Evolutionary conservation across 2,797 vertebrate genomes (phyloP).

Genomic region (Hypotaenidia okinawae): DNA sequence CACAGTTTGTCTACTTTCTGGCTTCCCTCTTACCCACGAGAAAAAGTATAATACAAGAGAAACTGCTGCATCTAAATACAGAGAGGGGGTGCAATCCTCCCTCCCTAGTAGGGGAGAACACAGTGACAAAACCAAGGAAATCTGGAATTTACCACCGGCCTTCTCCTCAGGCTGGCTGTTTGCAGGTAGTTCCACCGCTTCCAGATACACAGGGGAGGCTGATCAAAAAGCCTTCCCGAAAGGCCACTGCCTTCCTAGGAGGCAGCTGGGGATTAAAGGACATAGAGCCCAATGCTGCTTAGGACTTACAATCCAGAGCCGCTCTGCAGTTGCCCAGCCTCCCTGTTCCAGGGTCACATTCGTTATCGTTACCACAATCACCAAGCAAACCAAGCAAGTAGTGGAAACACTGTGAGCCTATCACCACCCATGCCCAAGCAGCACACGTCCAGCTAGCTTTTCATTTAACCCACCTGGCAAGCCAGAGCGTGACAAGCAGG

Average conservation of each 20-base stretch:
- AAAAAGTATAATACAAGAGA: neutral
- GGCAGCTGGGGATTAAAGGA: neutral
- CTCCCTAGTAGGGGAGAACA: neutral
- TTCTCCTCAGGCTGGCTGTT: neutral
- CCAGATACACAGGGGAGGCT: neutral
- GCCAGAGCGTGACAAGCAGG: accelerated
- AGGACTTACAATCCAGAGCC: neutral
- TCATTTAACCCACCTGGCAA: accelerated
- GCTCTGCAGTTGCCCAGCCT: neutral
- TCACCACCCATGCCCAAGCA: accelerated
- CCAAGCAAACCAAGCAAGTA: neutral
- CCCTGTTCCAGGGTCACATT: neutral
- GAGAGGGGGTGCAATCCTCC: neutral
- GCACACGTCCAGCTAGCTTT: accelerated
- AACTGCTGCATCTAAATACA: neutral
- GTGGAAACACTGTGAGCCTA: accelerated
- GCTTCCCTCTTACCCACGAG: neutral
- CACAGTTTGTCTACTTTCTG: neutral
- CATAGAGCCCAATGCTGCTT: neutral
- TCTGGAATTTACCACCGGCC: neutral
- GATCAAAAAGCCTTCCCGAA: neutral
- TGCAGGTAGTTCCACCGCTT: neutral
- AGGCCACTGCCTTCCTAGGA: neutral
- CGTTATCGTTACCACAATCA: neutral
- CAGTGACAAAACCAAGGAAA: neutral